Conservation (phyloP, 2,888 invertebrate genomes). For the Eristalis tenax region DNA sequence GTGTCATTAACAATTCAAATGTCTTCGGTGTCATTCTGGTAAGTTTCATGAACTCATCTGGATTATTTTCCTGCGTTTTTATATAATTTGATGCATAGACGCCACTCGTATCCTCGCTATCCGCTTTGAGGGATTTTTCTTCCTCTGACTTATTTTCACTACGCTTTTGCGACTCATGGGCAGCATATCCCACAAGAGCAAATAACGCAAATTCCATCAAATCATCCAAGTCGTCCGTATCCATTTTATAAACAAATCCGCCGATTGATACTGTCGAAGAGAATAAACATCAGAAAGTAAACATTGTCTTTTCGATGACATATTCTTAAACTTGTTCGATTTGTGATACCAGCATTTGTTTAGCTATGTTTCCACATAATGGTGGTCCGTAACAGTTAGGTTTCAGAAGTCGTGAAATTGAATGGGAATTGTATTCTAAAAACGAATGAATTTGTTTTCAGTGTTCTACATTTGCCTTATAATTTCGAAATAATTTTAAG, state of each 20-base stretch:
- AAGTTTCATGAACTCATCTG: background rate
- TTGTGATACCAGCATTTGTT: background rate
- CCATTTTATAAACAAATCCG: background rate
- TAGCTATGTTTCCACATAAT: no score
- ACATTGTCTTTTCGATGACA: background rate
- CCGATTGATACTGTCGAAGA: background rate
- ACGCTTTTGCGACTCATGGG: background rate
- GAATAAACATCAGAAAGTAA: background rate
- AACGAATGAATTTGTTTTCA: no score
- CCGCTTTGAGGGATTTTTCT: background rate
- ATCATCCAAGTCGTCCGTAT: background rate
- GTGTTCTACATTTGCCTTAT: no score
- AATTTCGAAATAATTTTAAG: no score
- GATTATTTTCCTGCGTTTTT: background rate
- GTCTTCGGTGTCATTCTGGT: slow-evolving; percentile 1
- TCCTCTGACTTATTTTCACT: background rate
- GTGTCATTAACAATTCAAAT: background rate
- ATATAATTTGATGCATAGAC: background rate
- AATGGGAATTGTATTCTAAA: no score
- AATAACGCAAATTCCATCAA: background rate
- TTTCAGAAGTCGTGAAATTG: no score
- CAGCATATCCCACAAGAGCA: background rate
- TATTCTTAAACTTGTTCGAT: background rate
- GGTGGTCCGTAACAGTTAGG: no score
- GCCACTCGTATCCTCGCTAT: background rate